phyloP scores from a whole-genome alignment of 2,888 invertebrate genomes.

The Plusia festucae region DNA sequence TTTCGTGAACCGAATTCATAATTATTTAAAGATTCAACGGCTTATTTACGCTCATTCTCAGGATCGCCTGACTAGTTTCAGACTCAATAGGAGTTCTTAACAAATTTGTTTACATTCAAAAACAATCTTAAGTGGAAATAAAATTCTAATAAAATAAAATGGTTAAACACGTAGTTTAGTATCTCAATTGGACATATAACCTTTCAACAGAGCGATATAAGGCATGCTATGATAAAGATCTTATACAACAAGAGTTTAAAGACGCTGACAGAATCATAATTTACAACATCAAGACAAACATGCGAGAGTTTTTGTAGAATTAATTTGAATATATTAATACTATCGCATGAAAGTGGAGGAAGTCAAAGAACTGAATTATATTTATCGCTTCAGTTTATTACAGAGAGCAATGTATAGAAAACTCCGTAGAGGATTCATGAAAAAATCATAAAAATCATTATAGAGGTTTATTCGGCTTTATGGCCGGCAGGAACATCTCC shows the following conservation, averaged over 20 bases:
- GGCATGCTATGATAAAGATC: slow-evolving; percentile 42
- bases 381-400: neutral
- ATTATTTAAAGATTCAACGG: too few relatives aligned
- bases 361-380: slow-evolving; percentile 11
- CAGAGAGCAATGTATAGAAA: neutral
- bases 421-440: too few relatives aligned
- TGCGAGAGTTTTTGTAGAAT: slow-evolving; percentile 28
- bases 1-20: too few relatives aligned
- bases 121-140: too few relatives aligned
- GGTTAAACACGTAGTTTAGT: too few relatives aligned
- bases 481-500: slow-evolving; percentile 99
- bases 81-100: too few relatives aligned
- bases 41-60: too few relatives aligned
- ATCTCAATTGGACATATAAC: slow-evolving; percentile 19
- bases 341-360: slow-evolving; percentile 12
- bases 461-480: too few relatives aligned
- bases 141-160: too few relatives aligned
- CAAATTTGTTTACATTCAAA: too few relatives aligned
- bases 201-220: slow-evolving; percentile 29
- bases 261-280: slow-evolving; percentile 31
- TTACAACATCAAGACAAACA: slow-evolving; percentile 9
- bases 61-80: too few relatives aligned
- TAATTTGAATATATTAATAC: slow-evolving; percentile 17
- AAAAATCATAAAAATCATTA: too few relatives aligned
- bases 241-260: slow-evolving; percentile 14